Evolutionary conservation across 2,797 vertebrate genomes (phyloP), one percentile per base, ranked within the genome.

Genomic region (Chaetodon trifasciatus): DNA sequence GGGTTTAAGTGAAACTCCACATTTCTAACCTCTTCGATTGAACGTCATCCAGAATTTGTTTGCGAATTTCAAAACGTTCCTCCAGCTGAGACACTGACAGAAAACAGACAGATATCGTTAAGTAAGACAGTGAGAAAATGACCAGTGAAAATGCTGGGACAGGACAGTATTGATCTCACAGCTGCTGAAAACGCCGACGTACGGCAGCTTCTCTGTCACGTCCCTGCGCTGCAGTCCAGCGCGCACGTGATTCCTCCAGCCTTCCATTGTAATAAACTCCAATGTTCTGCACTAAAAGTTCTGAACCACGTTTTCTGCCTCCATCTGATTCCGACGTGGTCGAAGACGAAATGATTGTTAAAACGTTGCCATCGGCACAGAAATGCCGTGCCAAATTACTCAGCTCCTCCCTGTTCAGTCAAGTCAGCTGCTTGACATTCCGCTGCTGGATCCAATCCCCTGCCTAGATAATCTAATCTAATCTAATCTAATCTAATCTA

Each of bases 171-270:
- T 28, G 1, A 6, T 75, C 93, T 89, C 87, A 96, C 95, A 86
- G 62, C 72, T 88, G 11, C 74, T 85, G 68, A 93, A 95, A 58
- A 95, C 88, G 42, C 95, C 95, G 67, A 69, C 72, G 71, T 82
- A 95, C 0, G 93, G 93, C 0, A 89, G 58, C 44, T 91, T 95
- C 78, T 96, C 93, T 1, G 37, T 60, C 15, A 53, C 79, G 79
- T 96, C 95, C 74, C 96, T 94, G 32, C 83, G 78, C 2, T 88
- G 91, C 58, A 96, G 85, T 8, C 72, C 57, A 6, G 66, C 78
- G 4, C 88, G 91, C 76, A 95, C 93, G 75, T 96, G 94, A 92
- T 68, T 94, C 81, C 87, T 95, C 96, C 96, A 96, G 70, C 64
- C 90, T 49, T 37, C 88, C 95, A 96, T 96, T 19, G 62, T 58